Evolutionary conservation across 2,113 vertebrate genomes (phyloP).

Genomic region (Pollachius pollachius): DNA sequence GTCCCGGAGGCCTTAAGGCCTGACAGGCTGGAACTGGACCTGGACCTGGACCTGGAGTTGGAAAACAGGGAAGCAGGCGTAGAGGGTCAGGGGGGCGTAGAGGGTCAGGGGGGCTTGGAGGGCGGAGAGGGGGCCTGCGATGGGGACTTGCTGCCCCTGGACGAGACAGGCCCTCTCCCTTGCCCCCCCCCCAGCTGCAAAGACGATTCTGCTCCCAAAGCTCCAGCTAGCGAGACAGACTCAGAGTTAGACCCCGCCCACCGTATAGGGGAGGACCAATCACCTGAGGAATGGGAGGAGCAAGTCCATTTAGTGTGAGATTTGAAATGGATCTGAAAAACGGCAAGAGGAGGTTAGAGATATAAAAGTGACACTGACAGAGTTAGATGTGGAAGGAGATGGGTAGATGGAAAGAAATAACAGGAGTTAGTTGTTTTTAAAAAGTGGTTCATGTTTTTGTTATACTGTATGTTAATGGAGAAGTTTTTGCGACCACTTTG

Average conservation of each 20-base stretch:
- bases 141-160: conserved; percentile 62
- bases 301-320: conserved; percentile 68
- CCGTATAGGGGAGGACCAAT: conserved; percentile 46
- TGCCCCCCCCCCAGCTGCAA: conserved; percentile 29
- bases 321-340: no score
- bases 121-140: conserved; percentile 40
- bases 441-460: conserved; percentile 53
- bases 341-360: neutral
- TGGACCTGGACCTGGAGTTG: conserved; percentile 29
- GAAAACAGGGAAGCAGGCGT: conserved; percentile 31
- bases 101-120: conserved; percentile 24
- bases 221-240: conserved; percentile 38
- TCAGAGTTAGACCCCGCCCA: conserved; percentile 42
- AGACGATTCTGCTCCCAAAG: conserved; percentile 40
- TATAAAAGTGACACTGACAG: neutral
- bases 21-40: conserved; percentile 36
- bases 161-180: conserved; percentile 53
- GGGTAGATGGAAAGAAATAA: neutral
- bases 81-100: conserved; percentile 13
- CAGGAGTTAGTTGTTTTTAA: conserved; percentile 5
- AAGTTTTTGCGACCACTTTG: neutral
- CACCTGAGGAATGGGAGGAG: conserved; percentile 65
- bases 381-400: neutral
- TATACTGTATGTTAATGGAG: conserved; percentile 56
- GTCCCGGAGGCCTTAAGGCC: conserved; percentile 30